These are phyloP conservation scores for Mystacornis crossleyi DNA, from an alignment of 2,113 vertebrate species.

Conservation along the genomic window DNA sequence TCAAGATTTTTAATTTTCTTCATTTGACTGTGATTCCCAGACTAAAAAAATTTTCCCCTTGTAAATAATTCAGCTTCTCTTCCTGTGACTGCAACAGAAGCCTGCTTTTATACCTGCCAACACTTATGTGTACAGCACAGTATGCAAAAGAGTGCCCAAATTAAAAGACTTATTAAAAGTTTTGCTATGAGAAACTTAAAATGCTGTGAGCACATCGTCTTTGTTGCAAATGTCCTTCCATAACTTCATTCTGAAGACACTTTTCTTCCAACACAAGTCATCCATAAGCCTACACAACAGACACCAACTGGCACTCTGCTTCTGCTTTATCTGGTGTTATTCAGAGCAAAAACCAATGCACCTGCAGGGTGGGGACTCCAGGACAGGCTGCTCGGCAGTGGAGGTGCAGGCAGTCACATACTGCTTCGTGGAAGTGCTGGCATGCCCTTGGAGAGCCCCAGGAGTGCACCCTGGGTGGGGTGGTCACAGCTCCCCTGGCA, in stretches of 20 bases:
- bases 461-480: not conserved
- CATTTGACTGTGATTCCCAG: slow-evolving; percentile 28
- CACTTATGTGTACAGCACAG: not conserved
- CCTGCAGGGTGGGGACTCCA: fast-evolving
- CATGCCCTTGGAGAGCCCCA: fast-evolving
- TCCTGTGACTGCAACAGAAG: not conserved
- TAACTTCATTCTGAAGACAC: not conserved
- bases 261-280: not conserved
- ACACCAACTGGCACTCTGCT: not conserved
- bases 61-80: slow-evolving; percentile 45
- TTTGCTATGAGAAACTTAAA: not conserved
- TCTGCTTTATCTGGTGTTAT: not conserved
- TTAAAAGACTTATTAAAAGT: slow-evolving; percentile 15
- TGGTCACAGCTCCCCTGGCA: fast-evolving
- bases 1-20: slow-evolving; percentile 18
- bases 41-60: not conserved
- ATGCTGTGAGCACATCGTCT: not conserved
- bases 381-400: not conserved
- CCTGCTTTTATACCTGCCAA: slow-evolving; percentile 5
- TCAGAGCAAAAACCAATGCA: not conserved
- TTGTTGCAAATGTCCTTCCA: not conserved
- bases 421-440: not conserved
- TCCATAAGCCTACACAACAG: not conserved
- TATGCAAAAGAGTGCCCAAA: slow-evolving; percentile 37
- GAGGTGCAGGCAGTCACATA: not conserved